phyloP scores from a whole-genome alignment of 1,140 invertebrate genomes.

The Trigoniulus corallinus region DNA sequence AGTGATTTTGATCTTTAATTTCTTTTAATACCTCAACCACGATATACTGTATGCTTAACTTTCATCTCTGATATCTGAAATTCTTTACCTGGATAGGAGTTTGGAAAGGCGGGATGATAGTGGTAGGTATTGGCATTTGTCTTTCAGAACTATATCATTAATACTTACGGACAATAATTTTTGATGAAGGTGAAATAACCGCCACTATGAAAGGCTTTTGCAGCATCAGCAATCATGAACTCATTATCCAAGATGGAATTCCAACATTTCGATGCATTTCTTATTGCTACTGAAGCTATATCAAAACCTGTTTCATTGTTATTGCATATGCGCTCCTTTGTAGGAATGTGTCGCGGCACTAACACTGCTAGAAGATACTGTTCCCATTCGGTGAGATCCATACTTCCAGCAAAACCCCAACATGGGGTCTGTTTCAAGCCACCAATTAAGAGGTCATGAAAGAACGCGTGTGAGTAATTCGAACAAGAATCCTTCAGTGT shows the following conservation, averaged over 20 bases:
- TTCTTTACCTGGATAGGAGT: too few relatives aligned
- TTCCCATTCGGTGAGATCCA: neutral
- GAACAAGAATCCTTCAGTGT: neutral
- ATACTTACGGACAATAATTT: neutral
- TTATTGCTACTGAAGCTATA: neutral
- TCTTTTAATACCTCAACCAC: too few relatives aligned
- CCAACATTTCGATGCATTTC: neutral
- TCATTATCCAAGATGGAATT: neutral
- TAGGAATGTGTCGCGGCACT: neutral
- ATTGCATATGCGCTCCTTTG: neutral
- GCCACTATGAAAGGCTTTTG: neutral
- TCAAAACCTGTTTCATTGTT: neutral
- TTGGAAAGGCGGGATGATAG: too few relatives aligned
- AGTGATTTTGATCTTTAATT: too few relatives aligned
- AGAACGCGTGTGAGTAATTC: neutral
- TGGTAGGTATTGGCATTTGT: too few relatives aligned
- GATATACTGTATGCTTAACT: too few relatives aligned
- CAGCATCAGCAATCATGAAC: neutral
- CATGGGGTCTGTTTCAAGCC: neutral
- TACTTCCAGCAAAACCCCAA: neutral
- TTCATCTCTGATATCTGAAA: too few relatives aligned
- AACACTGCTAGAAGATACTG: neutral
- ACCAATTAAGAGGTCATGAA: neutral
- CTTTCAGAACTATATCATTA: neutral
- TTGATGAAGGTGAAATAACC: neutral